phyloP scores from a whole-genome alignment of 2,888 invertebrate genomes.

The Leptinotarsa juncta region DNA sequence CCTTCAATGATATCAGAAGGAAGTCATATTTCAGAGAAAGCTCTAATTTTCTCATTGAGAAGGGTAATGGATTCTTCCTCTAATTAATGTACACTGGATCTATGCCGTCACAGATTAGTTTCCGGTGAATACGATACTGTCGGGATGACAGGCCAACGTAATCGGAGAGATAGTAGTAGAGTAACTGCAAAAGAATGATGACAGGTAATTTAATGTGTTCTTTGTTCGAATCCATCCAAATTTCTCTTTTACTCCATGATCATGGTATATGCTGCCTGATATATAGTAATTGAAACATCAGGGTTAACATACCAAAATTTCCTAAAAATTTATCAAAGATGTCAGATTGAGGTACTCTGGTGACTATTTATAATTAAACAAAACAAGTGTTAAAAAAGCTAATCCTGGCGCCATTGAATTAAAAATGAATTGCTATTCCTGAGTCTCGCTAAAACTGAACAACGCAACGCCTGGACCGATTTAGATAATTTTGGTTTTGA shows the following conservation, averaged over 20 bases:
- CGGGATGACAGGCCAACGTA: not conserved
- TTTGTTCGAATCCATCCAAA: not conserved
- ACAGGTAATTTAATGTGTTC: not conserved
- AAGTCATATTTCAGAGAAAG: not conserved
- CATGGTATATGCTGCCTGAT: no score
- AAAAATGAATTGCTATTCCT: no score
- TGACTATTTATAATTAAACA: no score
- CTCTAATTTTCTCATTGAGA: constrained; percentile 1
- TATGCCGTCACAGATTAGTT: not conserved
- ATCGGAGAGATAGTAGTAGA: not conserved
- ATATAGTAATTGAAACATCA: no score
- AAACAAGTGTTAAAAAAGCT: no score
- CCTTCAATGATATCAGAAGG: not conserved
- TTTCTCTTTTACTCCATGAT: not conserved
- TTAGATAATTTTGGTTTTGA: no score
- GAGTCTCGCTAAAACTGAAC: no score
- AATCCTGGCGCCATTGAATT: no score
- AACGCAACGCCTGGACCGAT: no score
- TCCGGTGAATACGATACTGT: not conserved
- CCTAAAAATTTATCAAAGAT: no score
- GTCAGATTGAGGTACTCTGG: no score
- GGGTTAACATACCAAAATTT: no score
- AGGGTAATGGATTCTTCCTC: not conserved
- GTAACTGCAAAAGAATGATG: not conserved
- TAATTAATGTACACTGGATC: not conserved